Conservation (phyloP, 2,113 vertebrate species). For the Sturnus vulgaris region DNA sequence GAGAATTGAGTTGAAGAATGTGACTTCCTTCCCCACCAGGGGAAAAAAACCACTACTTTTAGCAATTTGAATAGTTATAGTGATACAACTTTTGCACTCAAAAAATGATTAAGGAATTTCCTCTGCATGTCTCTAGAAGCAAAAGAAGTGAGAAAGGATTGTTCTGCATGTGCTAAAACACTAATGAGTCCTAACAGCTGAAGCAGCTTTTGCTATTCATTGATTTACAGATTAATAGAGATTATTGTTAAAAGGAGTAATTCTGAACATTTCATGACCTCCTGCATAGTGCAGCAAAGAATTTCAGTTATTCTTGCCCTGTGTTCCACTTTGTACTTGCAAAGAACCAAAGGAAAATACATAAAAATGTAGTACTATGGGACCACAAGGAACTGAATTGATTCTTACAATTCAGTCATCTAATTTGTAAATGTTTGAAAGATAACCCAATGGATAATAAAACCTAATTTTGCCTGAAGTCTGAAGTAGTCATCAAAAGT, state of each 20-base stretch:
- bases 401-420: not conserved
- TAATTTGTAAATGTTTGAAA: not conserved
- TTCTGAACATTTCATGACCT: not conserved
- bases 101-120: not conserved
- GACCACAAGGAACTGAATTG: not conserved
- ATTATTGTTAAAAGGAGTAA: not conserved
- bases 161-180: not conserved
- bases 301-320: not conserved
- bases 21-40: not conserved
- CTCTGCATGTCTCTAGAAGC: not conserved
- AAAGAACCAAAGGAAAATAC: not conserved
- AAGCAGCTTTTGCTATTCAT: not conserved
- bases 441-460: not conserved
- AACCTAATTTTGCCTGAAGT: not conserved
- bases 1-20: not conserved
- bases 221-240: not conserved
- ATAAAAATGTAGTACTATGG: not conserved
- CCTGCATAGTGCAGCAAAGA: not conserved
- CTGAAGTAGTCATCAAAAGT: not conserved
- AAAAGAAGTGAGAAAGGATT: not conserved
- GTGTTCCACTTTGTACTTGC: not conserved
- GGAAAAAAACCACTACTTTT: not conserved
- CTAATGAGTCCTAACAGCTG: not conserved
- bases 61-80: not conserved
- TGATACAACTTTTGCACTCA: not conserved